Percentiles rank a stretch among this genome's conserved stretches.
Evolutionary conservation across 2,888 invertebrate species (phyloP).

Genomic region (Mythimna albipuncta): DNA sequence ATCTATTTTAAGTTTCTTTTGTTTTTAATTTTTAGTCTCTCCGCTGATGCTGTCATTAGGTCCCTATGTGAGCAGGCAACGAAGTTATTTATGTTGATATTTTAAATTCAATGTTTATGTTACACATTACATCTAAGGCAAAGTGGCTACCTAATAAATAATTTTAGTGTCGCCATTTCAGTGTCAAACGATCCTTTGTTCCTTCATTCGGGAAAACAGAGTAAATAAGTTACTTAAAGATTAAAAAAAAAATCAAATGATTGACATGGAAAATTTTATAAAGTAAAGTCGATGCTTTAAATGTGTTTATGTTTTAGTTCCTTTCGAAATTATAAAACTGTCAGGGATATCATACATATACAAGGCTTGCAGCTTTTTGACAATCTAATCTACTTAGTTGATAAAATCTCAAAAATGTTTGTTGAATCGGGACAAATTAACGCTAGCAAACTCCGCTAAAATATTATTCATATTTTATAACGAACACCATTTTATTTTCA

Average conservation of each 20-base stretch:
- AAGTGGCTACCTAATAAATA: slow-evolving; percentile 9
- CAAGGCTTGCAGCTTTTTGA: slow-evolving; percentile 33
- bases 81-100: not conserved
- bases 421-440: slow-evolving; percentile 69
- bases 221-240: not conserved
- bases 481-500: slow-evolving; percentile 53
- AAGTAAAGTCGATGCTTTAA: not conserved
- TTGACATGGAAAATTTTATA: not conserved
- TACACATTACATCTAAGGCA: not conserved
- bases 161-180: slow-evolving; percentile 10
- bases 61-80: too few species aligned
- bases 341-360: not conserved
- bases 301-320: not conserved
- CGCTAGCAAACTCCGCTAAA: slow-evolving; percentile 56
- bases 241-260: too few species aligned
- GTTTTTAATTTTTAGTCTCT: too few species aligned
- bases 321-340: not conserved
- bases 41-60: too few species aligned
- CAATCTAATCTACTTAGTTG: slow-evolving; percentile 53
- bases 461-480: slow-evolving; percentile 65
- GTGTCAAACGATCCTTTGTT: slow-evolving; percentile 16
- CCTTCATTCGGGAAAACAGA: not conserved
- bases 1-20: too few species aligned
- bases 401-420: slow-evolving; percentile 66
- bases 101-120: slow-evolving; percentile 6